A percentile compares a stretch with the other conserved stretches of the same genome.
These are phyloP conservation scores for Syngnathus typhle DNA, from an alignment of 2,113 vertebrate genomes.

Conservation along the genomic window DNA sequence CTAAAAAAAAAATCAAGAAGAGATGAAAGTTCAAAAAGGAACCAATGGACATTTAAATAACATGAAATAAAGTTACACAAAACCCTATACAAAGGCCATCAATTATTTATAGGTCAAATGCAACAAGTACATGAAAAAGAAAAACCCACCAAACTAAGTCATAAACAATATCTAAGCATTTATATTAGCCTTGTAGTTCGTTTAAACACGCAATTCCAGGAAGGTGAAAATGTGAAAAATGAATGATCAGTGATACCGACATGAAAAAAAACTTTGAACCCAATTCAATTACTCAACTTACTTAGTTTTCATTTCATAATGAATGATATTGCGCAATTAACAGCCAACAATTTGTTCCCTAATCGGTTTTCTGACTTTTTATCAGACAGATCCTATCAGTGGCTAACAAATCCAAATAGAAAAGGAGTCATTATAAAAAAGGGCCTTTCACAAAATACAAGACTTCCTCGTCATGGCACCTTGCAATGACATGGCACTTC, in stretches of 20 bases:
- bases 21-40: conserved; percentile 1
- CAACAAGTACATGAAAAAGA: conserved; percentile 5
- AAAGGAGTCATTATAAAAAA: too few relatives aligned
- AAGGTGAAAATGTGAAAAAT: not conserved
- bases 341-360: too few relatives aligned
- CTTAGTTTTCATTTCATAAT: not conserved
- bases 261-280: not conserved
- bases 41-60: conserved; percentile 22
- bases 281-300: not conserved
- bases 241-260: not conserved
- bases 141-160: not conserved
- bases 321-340: too few relatives aligned
- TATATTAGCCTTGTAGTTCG: not conserved
- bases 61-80: conserved; percentile 7
- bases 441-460: too few relatives aligned
- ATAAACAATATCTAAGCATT: not conserved
- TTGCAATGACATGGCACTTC: not conserved
- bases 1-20: conserved; percentile 8
- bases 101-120: not conserved
- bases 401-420: too few relatives aligned
- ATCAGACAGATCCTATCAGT: too few relatives aligned
- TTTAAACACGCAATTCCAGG: not conserved
- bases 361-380: too few relatives aligned
- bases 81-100: conserved; percentile 5
- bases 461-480: not conserved